Base-by-base conservation (phyloP, 30 jellyfish, hydroid and myxozoan genomes). In the Chrysaora quinquecirrha region DNA sequence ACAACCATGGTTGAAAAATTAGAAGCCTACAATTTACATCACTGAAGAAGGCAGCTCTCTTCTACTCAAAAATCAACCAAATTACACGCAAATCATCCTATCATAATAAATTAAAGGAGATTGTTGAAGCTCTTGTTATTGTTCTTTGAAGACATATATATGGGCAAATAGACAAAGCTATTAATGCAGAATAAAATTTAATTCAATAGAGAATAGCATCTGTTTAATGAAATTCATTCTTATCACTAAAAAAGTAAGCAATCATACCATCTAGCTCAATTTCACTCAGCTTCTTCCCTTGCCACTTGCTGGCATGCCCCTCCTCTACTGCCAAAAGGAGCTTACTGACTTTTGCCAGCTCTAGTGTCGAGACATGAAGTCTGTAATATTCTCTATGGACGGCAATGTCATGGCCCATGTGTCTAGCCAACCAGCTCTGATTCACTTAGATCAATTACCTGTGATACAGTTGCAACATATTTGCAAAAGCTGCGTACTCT, bases 401-500 rank as follows among this genome's bases (percentile, higher is more conserved):
- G 0, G 87, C 64, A 21, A 76, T 22, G 64, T 76, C 80, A 32
- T 76, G 87, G 27, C 87, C 87, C 54, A 76, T 29, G 64, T 76
- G 87, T 35, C 64, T 33, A 25, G 87, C 87, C 24, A 48, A 29
- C 79, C 87, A 48, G 64, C 43, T 76, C 87, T 11, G 34, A 27
- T 58, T 76, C 79, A 76, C 50, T 30, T 34, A 73, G 78, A 73
- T 73, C 80, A 23, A 65, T 65, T 10, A 73, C 56, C 43, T 76
- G 87, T 9, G 87, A 48, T 23, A 76, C 80, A 3, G 87, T 76
- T 6, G 87, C 87, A 76, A 72, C 64, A 58, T 24, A 83, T 71
- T 71, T 83, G 65, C 87, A 28, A 32, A 22, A 83, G 63, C 65
- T 83, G 43, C 1, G 87, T 72, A 54, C 75, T 69, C 33, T 74